Percentiles rank a stretch among this genome's conserved stretches.
Conservation (phyloP, 2,797 vertebrate genomes). For the Sebastes umbrosus region DNA sequence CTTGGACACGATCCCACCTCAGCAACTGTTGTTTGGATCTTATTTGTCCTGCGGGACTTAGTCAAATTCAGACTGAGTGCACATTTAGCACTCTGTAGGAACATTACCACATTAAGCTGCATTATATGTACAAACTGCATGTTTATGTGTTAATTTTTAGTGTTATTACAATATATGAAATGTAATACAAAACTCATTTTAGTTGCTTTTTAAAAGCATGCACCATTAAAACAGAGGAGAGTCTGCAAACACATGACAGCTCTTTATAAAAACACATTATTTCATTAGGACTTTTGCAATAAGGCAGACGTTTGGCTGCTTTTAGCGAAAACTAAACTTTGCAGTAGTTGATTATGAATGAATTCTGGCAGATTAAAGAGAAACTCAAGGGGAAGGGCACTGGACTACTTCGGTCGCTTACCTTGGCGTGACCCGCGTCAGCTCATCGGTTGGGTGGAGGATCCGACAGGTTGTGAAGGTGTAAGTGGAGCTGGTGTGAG, state of each 20-base stretch:
- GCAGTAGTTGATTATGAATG: not conserved
- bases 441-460: constrained; percentile 96
- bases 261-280: not conserved
- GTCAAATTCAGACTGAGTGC: constrained; percentile 12
- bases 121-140: not conserved
- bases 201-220: not conserved
- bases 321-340: not conserved
- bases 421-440: constrained; percentile 96
- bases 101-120: not conserved
- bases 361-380: not conserved
- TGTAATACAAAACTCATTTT: not conserved
- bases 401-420: constrained; percentile 59
- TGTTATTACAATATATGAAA: not conserved
- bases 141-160: not conserved
- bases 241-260: not conserved
- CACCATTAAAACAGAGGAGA: not conserved
- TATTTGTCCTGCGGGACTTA: not conserved
- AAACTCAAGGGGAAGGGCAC: not conserved
- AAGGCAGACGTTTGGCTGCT: not conserved
- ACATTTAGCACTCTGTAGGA: not conserved
- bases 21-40: not conserved
- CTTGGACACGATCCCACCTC: not conserved
- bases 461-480: constrained; percentile 98
- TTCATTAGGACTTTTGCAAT: not conserved
- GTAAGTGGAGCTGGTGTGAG: constrained; percentile 98